Evolutionary conservation across 2,797 vertebrate species (phyloP).

Genomic region (Siniperca obscura): DNA sequence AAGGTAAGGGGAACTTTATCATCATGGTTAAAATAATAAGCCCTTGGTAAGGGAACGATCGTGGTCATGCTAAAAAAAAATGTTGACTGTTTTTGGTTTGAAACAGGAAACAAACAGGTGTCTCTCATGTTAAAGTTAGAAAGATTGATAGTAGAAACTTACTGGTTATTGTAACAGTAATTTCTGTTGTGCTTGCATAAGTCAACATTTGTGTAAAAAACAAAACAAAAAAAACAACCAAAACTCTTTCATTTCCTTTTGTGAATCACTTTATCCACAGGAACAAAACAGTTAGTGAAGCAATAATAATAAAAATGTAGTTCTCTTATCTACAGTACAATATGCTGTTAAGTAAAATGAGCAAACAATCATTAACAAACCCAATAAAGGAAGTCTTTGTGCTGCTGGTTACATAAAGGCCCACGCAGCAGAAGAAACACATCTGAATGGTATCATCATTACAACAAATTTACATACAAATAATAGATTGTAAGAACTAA

Average conservation of each 20-base stretch:
- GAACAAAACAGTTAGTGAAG: neutral
- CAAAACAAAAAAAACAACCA: neutral
- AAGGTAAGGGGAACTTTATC: too few relatives aligned
- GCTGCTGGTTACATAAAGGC: slow-evolving; percentile 3
- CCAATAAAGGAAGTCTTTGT: neutral
- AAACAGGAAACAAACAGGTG: neutral
- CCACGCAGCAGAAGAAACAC: slow-evolving; percentile 2
- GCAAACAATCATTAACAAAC: slow-evolving; percentile 25
- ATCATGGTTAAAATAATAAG: too few relatives aligned
- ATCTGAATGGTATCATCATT: neutral
- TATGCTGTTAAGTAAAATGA: slow-evolving; percentile 14
- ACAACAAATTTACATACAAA: slow-evolving; percentile 5
- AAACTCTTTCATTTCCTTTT: neutral
- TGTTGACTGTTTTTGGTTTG: too few relatives aligned
- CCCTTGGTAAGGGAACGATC: neutral
- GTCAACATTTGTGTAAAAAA: neutral
- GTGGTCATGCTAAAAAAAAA: neutral
- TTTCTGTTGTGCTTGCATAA: slow-evolving; percentile 3
- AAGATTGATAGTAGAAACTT: neutral
- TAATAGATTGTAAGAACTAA: neutral
- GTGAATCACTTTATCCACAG: neutral
- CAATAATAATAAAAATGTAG: neutral
- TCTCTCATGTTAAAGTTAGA: neutral
- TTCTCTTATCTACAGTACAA: slow-evolving; percentile 10
- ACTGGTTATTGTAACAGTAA: neutral